Conservation (phyloP, 2,113 vertebrate genomes). For the Myrmophylax atrothorax region DNA sequence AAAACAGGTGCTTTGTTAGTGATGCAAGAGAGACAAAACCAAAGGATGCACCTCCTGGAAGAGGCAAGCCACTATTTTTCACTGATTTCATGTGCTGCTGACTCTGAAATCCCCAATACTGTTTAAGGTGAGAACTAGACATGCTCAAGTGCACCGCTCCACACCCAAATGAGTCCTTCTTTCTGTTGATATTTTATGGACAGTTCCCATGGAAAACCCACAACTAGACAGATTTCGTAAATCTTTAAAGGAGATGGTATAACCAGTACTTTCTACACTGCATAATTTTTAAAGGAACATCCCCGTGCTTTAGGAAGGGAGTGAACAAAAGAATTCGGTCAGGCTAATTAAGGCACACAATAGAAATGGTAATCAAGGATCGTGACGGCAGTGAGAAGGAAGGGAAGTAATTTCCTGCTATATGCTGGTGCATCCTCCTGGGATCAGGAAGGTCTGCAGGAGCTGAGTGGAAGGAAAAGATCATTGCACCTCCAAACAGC, state of each 20-base stretch:
- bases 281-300: background rate
- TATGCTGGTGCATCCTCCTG: background rate
- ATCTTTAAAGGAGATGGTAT: background rate
- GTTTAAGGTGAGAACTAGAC: background rate
- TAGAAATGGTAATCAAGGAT: background rate
- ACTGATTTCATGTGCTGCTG: background rate
- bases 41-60: background rate
- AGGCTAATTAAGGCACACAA: slow-evolving; percentile 5
- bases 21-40: background rate
- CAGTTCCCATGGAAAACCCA: background rate
- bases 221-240: background rate
- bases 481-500: background rate
- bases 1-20: background rate
- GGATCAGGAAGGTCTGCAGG: background rate
- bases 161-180: background rate
- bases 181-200: background rate
- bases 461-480: background rate
- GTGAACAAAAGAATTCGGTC: background rate
- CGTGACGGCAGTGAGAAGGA: background rate
- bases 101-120: background rate
- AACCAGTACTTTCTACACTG: background rate
- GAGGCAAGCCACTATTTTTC: background rate
- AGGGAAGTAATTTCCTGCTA: background rate
- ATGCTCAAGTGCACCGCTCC: background rate
- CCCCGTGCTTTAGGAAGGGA: background rate